phyloP scores from a whole-genome alignment of 2,113 vertebrate genomes.

The Rousettus leschenaultii region DNA sequence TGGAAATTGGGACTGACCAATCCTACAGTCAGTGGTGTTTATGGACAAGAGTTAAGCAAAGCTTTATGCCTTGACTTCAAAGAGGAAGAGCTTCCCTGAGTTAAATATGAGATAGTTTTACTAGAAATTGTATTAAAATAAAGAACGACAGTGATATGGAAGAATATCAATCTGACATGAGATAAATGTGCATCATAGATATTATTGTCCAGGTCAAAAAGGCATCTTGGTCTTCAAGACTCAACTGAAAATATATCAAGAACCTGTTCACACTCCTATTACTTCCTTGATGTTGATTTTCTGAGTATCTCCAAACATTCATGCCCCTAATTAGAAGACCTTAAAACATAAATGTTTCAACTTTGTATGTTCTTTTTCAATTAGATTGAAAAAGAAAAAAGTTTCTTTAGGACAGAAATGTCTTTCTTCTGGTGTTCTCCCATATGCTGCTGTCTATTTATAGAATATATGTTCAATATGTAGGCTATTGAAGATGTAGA shows the following conservation, averaged over 20 bases:
- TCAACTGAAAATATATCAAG: background rate
- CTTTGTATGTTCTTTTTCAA: background rate
- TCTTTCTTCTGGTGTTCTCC: background rate
- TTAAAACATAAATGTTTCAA: background rate
- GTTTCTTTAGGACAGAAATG: background rate
- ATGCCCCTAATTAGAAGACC: background rate
- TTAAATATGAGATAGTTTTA: background rate
- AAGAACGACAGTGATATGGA: background rate
- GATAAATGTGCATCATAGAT: background rate
- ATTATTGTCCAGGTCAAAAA: background rate
- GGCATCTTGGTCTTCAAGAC: background rate
- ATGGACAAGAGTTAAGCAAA: background rate
- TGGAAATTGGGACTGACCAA: background rate
- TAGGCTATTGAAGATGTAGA: background rate
- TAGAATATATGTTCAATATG: background rate
- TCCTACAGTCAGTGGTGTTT: background rate
- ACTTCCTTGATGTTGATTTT: background rate
- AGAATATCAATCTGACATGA: background rate
- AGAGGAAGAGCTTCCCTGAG: conserved; percentile 47
- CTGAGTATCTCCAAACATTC: background rate
- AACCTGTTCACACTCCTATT: background rate
- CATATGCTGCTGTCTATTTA: background rate
- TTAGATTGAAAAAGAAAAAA: background rate
- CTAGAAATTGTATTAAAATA: conserved; percentile 41
- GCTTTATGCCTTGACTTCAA: background rate